phyloP scores from a whole-genome alignment of 1,140 invertebrate genomes.

The Dinoponera quadriceps region DNA sequence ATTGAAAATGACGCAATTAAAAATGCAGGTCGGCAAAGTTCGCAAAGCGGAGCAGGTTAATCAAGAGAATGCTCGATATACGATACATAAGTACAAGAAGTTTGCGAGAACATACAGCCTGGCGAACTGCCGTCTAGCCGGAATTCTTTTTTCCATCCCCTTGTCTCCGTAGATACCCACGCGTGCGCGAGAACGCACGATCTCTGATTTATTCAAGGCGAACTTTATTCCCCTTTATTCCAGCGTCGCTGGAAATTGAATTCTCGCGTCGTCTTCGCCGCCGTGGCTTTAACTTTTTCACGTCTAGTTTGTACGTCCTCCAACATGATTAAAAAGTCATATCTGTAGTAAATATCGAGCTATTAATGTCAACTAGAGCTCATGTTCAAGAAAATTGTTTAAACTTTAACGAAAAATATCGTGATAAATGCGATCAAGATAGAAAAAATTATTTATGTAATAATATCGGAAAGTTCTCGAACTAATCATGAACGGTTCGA shows the following conservation, averaged over 20 bases:
- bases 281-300: neutral
- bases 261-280: neutral
- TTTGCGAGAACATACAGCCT: constrained; percentile 3
- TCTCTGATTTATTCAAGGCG: neutral
- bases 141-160: neutral
- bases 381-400: too few relatives aligned
- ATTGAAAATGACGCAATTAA: constrained; percentile 51
- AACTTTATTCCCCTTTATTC: constrained; percentile 3
- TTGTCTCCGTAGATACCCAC: neutral
- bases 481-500: too few relatives aligned
- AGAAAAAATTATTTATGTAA: too few relatives aligned
- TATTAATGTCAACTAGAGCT: too few relatives aligned
- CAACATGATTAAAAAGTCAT: too few relatives aligned
- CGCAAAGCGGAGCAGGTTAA: constrained; percentile 40
- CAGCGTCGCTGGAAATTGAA: neutral
- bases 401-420: too few relatives aligned
- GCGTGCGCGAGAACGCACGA: neutral
- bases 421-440: too few relatives aligned
- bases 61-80: constrained; percentile 30
- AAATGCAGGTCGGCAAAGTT: constrained; percentile 50
- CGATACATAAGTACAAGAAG: constrained; percentile 25
- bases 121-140: neutral
- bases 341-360: too few relatives aligned
- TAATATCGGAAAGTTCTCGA: too few relatives aligned
- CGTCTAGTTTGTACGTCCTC: too few relatives aligned